Percentiles rank a stretch among this genome's conserved stretches.
These are phyloP conservation scores for Dioctria rufipes DNA, from an alignment of 2,888 invertebrate species.

Conservation along the genomic window DNA sequence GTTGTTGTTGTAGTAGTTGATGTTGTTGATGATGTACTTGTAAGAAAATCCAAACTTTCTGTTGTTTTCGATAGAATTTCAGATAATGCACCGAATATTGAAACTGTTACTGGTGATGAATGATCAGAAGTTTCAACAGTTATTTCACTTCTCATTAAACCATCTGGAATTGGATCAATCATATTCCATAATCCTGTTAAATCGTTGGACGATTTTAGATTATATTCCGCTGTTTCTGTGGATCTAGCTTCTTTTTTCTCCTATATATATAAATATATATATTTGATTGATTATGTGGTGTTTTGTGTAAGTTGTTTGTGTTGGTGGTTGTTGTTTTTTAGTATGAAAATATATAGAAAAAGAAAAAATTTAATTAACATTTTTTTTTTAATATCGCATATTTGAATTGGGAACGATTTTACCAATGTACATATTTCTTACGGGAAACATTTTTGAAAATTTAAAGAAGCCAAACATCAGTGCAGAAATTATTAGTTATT, in stretches of 20 bases:
- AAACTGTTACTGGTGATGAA: constrained; percentile 75
- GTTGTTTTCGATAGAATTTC: constrained; percentile 72
- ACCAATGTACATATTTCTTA: background rate
- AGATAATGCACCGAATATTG: constrained; percentile 76
- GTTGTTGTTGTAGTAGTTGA: constrained; percentile 62
- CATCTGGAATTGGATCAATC: constrained; percentile 62
- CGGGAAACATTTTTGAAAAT: constrained; percentile 11
- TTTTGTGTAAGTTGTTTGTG: constrained; percentile 38
- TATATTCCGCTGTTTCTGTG: constrained; percentile 9
- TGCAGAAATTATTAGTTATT: constrained; percentile 16
- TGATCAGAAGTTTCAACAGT: constrained; percentile 75
- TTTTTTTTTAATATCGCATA: background rate
- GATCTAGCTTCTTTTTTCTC: constrained; percentile 23
- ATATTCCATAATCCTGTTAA: constrained; percentile 61
- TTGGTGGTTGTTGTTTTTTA: background rate
- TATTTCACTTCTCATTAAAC: constrained; percentile 66
- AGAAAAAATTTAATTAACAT: background rate
- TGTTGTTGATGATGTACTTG: constrained; percentile 61
- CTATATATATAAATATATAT: background rate
- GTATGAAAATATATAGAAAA: constrained; percentile 45
- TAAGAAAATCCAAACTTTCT: constrained; percentile 61
- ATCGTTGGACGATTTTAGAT: constrained; percentile 5
- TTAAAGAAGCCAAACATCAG: constrained; percentile 57
- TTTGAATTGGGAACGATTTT: background rate
- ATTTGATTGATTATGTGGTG: background rate